Evolutionary conservation across 2,888 invertebrate genomes (phyloP), one percentile per base, ranked within the genome.

Genomic region (Drosophila colorata): DNA sequence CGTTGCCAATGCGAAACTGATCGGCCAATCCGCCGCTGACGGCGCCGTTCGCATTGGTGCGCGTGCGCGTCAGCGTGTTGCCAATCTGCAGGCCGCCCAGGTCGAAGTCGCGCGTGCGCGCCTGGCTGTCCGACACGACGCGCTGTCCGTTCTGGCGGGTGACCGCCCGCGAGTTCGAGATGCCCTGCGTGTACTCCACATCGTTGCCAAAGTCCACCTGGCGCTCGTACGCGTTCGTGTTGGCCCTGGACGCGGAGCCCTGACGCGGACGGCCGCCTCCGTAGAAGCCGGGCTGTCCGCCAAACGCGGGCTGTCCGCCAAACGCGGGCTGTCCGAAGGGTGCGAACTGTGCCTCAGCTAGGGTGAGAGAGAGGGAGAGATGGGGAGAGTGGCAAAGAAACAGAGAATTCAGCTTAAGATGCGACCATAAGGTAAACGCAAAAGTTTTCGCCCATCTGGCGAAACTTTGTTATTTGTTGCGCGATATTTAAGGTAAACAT

Each of bases 11-110:
- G 46, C 91, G 88, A 31, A 92, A 75, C 41, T 90, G 89, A 69
- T 91, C 75, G 0, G 81, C 66, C 8, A 90, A 3, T 9, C 91
- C 70, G 3, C 77, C 84, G 0, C 90, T 85, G 0, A 88, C 78
- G 9, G 76, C 81, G 0, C 91, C 91, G 60, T 91, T 90, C 4
- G 86, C 84, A 8, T 83, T 70, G 4, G 88, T 83, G 43, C 78
- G 68, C 0, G 89, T 81, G 11, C 87, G 82, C 4, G 91, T 91
- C 37, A 91, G 16, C 0, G 91, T 91, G 47, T 90, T 90, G 43
- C 91, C 91, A 4, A 91, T 43, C 28, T 89, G 90, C n/a, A 92
- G 67, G 2, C 89, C 82, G 0, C 91, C 92, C 4, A 92, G 4
- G 7, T 90, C 90, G 1, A 90, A 23, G 0, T 87, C 92, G 0